phyloP scores from a whole-genome alignment of 1,140 invertebrate species.

The Drosophila lini region DNA sequence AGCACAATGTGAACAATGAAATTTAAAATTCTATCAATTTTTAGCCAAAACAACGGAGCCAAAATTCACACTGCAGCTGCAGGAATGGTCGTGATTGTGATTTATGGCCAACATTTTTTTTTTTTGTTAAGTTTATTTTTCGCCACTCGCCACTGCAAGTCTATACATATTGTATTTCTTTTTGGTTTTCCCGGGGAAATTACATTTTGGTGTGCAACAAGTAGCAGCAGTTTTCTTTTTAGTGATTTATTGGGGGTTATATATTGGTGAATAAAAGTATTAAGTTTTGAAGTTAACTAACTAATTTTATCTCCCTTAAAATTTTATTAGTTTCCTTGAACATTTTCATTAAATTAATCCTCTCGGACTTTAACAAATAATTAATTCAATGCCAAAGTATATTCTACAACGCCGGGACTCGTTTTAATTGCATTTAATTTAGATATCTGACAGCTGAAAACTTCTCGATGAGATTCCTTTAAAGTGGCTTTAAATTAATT shows the following conservation, averaged over 20 bases:
- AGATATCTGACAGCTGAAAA: neutral
- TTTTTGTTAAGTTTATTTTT: constrained; percentile 23
- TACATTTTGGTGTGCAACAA: constrained; percentile 22
- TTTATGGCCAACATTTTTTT: constrained; percentile 33
- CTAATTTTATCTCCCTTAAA: no score
- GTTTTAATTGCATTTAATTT: neutral
- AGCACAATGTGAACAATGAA: constrained; percentile 48
- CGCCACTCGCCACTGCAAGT: constrained; percentile 13
- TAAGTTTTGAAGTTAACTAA: no score
- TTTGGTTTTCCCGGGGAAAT: neutral
- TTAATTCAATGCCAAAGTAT: neutral
- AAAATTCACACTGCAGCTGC: constrained; percentile 21
- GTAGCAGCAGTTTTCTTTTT: neutral
- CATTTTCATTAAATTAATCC: neutral
- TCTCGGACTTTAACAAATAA: neutral
- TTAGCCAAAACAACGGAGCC: constrained; percentile 14
- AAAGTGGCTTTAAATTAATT: constrained; percentile 23
- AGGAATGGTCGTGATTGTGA: constrained; percentile 29
- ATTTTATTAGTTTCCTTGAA: neutral
- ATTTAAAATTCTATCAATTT: constrained; percentile 67
- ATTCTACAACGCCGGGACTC: neutral
- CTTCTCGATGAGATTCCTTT: neutral
- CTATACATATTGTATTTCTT: constrained; percentile 5
- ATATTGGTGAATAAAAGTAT: neutral
- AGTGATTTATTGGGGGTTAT: neutral